Evolutionary conservation across 2,113 vertebrate species (phyloP).

Genomic region (Canis aureus): DNA sequence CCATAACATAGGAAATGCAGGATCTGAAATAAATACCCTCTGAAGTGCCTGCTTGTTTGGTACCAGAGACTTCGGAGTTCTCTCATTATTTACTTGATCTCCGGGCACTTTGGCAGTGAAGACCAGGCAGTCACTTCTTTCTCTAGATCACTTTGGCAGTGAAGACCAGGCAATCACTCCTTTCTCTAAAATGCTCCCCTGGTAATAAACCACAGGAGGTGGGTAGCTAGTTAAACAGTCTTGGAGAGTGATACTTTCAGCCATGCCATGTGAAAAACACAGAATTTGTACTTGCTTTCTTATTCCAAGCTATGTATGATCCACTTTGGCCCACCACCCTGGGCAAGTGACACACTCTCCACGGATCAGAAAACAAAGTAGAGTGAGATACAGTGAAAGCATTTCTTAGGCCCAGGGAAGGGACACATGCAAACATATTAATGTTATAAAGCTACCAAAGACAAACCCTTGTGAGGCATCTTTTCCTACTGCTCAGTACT

Average conservation of each 20-base stretch:
- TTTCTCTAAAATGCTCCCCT: background rate
- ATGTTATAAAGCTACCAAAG: background rate
- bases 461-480: background rate
- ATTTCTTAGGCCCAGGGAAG: background rate
- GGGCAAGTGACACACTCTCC: background rate
- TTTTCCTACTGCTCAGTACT: background rate
- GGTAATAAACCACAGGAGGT: background rate
- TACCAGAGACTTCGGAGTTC: background rate
- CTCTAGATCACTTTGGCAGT: background rate
- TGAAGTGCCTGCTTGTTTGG: background rate
- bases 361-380: background rate
- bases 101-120: background rate
- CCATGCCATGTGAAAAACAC: background rate
- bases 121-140: background rate
- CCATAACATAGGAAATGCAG: background rate
- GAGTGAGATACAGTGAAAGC: background rate
- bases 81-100: slow-evolving; percentile 25
- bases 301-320: background rate
- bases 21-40: background rate
- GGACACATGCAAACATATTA: background rate
- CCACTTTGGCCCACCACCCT: background rate
- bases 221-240: background rate
- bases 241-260: background rate
- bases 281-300: slow-evolving; percentile 14
- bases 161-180: background rate